Percentiles rank a stretch among this genome's conserved stretches.
These are phyloP conservation scores for Tamandua tetradactyla DNA, from an alignment of 2,797 vertebrate genomes.

Conservation along the genomic window DNA sequence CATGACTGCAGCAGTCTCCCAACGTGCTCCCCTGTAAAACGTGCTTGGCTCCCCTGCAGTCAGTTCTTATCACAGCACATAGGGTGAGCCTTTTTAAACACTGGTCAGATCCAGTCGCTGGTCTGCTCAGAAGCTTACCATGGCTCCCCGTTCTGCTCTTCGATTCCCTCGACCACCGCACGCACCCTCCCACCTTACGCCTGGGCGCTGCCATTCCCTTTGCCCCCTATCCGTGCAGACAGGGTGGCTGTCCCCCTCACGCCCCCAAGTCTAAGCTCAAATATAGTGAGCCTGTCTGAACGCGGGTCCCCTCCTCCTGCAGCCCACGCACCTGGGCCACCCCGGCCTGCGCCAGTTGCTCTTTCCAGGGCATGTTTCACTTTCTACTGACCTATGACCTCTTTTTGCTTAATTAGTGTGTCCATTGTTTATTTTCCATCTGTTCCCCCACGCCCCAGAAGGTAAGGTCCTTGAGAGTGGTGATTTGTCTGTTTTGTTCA, in stretches of 20 bases:
- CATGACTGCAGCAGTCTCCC: not conserved
- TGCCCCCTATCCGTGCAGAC: not conserved
- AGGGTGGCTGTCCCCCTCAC: not conserved
- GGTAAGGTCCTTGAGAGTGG: not conserved
- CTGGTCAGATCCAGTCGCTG: not conserved
- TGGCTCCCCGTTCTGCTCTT: not conserved
- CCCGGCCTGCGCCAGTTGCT: not conserved
- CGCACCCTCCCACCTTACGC: not conserved
- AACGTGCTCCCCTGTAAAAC: not conserved
- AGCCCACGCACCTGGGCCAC: not conserved
- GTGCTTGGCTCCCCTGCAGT: not conserved
- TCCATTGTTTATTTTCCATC: not conserved
- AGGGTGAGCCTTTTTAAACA: not conserved
- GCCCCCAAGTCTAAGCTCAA: not conserved
- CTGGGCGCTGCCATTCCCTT: not conserved
- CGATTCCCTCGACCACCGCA: not conserved
- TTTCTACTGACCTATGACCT: not conserved
- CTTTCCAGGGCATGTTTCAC: not conserved
- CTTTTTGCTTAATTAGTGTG: not conserved
- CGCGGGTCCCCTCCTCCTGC: too few relatives aligned
- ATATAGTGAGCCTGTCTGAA: not conserved
- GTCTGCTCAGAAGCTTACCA: not conserved
- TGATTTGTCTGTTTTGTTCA: not conserved
- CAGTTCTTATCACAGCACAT: not conserved
- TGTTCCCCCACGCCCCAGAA: not conserved